These are phyloP conservation scores for Neoascia interrupta DNA, from an alignment of 2,888 invertebrate species.

Conservation along the genomic window DNA sequence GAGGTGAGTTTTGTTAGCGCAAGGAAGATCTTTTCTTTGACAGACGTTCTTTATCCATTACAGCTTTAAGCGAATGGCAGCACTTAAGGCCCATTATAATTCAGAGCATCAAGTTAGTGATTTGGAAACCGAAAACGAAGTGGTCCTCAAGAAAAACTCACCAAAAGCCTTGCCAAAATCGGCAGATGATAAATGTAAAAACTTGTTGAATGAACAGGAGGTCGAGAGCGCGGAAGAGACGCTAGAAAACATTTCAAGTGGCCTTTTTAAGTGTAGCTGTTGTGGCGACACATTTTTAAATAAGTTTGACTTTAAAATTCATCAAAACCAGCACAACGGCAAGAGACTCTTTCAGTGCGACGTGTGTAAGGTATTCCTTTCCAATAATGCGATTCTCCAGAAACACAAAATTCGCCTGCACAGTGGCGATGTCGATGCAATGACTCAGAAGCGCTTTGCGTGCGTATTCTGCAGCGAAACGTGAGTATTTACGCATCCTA, in stretches of 20 bases:
- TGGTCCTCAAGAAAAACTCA: neutral
- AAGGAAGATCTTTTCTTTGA: too few species aligned
- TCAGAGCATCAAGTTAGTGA: neutral
- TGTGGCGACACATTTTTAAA: slow-evolving; percentile 33
- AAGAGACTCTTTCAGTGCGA: slow-evolving; percentile 32
- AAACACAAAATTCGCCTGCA: slow-evolving; percentile 38
- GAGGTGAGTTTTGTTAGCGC: slow-evolving; percentile 15
- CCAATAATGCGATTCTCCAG: slow-evolving; percentile 1
- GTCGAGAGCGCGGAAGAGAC: too few species aligned
- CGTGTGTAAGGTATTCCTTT: slow-evolving; percentile 29
- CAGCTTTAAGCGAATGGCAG: slow-evolving; percentile 48
- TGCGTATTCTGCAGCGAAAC: slow-evolving; percentile 44
- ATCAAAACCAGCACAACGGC: slow-evolving; percentile 27
- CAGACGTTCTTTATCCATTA: neutral
- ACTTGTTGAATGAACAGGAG: too few species aligned
- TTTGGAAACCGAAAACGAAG: neutral
- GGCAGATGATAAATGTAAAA: too few species aligned
- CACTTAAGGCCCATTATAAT: slow-evolving; percentile 14
- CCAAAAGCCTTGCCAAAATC: too few species aligned
- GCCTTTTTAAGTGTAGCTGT: slow-evolving; percentile 28
- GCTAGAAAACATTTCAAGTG: slow-evolving; percentile 3
- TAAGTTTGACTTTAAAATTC: slow-evolving; percentile 25
- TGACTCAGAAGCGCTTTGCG: neutral
- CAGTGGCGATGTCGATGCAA: neutral
- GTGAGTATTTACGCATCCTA: slow-evolving; percentile 26